Evolutionary conservation across 2,113 vertebrate genomes (phyloP).

Genomic region (Centropristis striata): DNA sequence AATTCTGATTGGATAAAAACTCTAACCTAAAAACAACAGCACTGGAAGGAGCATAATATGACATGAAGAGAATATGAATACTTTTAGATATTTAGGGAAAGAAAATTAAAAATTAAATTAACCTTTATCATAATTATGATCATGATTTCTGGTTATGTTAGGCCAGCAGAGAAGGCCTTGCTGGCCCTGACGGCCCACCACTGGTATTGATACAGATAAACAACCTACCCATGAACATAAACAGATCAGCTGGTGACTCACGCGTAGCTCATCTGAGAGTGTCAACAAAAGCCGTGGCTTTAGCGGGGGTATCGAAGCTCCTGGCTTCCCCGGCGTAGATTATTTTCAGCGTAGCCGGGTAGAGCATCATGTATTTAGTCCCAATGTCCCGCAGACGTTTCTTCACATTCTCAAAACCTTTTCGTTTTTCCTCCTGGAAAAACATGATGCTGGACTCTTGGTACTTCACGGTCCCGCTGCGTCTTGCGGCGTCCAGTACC

Average conservation of each 20-base stretch:
- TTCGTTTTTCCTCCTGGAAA: conserved; percentile 12
- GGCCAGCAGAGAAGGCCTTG: too few species aligned
- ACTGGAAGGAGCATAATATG: too few species aligned
- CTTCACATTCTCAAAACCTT: not conserved
- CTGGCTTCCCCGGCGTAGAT: not conserved
- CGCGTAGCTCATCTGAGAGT: conserved; percentile 7
- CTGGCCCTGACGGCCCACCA: too few species aligned
- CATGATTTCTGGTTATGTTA: too few species aligned
- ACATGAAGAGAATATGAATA: too few species aligned
- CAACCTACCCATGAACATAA: not conserved
- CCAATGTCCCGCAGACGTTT: not conserved
- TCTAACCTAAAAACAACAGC: too few species aligned
- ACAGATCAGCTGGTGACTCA: not conserved
- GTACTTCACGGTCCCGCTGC: conserved; percentile 7
- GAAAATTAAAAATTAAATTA: too few species aligned
- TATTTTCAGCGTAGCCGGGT: conserved; percentile 11
- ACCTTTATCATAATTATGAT: too few species aligned
- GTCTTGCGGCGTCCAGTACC: not conserved
- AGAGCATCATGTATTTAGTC: conserved; percentile 3
- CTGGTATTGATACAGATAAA: not conserved
- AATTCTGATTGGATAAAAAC: too few species aligned
- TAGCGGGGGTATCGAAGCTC: not conserved
- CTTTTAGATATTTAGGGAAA: too few species aligned
- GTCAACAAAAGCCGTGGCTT: not conserved
- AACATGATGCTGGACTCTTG: not conserved